Evolutionary conservation across 1,140 invertebrate genomes (phyloP).

Genomic region (Phymastichus coffea): DNA sequence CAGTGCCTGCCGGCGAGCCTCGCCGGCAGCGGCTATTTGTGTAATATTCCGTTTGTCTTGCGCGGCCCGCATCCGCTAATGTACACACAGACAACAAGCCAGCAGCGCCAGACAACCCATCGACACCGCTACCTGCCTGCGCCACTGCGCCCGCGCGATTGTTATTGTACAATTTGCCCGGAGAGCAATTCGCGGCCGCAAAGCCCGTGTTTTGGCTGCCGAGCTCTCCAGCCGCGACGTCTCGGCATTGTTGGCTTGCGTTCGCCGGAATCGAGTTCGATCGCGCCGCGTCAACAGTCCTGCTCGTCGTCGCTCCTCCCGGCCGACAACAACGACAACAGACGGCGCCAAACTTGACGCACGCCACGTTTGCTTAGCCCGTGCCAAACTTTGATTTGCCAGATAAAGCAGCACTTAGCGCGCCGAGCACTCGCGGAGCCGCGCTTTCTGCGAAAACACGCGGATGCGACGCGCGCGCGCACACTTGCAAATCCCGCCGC

Average conservation of each 20-base stretch:
- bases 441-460: no score
- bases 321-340: no score
- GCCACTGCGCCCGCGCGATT: constrained; percentile 55
- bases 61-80: constrained; percentile 56
- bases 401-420: no score
- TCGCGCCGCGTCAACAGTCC: constrained; percentile 13
- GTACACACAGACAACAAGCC: constrained; percentile 47
- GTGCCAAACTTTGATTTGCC: no score
- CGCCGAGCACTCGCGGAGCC: no score
- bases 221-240: constrained; percentile 35
- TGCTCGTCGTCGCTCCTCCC: no score
- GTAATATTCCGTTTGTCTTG: constrained; percentile 60
- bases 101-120: background rate
- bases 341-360: no score
- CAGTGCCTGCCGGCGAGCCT: constrained; percentile 16
- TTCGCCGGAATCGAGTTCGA: constrained; percentile 37
- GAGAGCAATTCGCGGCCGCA: constrained; percentile 38
- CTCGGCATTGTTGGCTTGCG: constrained; percentile 43
- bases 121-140: constrained; percentile 46
- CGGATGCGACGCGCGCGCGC: no score
- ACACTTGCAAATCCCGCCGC: no score
- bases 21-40: constrained; percentile 47
- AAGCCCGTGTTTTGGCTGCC: constrained; percentile 27
- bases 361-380: no score
- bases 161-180: constrained; percentile 60